Percentiles rank a stretch among this genome's conserved stretches.
Evolutionary conservation across 2,113 vertebrate genomes (phyloP).

Genomic region (Hoplias malabaricus): DNA sequence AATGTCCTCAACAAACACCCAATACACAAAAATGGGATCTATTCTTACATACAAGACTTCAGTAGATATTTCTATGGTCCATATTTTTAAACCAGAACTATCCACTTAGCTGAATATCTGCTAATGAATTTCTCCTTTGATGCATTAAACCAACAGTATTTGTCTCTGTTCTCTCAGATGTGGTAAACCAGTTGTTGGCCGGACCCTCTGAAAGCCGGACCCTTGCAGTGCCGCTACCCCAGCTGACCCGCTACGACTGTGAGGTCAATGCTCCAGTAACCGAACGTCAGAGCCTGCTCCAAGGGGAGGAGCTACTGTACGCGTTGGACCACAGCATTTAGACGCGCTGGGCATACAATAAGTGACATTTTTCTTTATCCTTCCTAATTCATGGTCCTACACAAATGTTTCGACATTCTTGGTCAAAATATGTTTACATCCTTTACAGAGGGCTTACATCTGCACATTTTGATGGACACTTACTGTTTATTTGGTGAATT

Average conservation of each 20-base stretch:
- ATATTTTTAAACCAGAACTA: too few species aligned
- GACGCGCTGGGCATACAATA: conserved; percentile 58
- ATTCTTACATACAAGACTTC: not conserved
- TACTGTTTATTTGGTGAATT: too few species aligned
- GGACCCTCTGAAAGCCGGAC: conserved; percentile 81
- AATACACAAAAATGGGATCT: not conserved
- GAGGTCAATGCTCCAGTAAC: conserved; percentile 93
- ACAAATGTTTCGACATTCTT: too few species aligned
- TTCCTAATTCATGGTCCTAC: not conserved
- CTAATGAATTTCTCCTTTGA: too few species aligned
- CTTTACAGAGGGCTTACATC: too few species aligned
- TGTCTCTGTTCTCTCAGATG: conserved; percentile 69
- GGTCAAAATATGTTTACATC: too few species aligned
- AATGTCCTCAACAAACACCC: not conserved
- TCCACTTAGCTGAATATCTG: too few species aligned
- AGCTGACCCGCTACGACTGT: conserved; percentile 92
- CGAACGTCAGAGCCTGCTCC: conserved; percentile 89
- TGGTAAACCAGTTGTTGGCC: conserved; percentile 73
- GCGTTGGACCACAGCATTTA: conserved; percentile 94
- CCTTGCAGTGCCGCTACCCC: conserved; percentile 75
- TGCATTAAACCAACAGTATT: not conserved
- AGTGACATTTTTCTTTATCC: not conserved
- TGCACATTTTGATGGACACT: too few species aligned
- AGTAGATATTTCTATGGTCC: not conserved
- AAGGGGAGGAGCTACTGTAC: conserved; percentile 93